These are phyloP conservation scores for Zygothrica quintamaculata DNA, from an alignment of 2,888 invertebrate species.

Conservation along the genomic window DNA sequence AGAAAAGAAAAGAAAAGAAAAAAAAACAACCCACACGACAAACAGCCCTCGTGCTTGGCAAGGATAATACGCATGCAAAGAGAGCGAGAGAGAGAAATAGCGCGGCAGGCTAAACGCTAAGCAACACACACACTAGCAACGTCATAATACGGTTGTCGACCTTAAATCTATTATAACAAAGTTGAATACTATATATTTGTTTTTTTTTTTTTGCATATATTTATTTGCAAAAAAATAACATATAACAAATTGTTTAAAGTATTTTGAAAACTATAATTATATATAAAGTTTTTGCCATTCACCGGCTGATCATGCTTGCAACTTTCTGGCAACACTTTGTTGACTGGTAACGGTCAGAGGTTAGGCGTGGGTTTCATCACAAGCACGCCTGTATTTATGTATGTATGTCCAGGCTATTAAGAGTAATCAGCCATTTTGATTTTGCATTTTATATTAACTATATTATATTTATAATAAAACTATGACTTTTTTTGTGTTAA, in stretches of 20 bases:
- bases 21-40: conserved; percentile 17
- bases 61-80: conserved; percentile 38
- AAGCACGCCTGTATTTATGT: conserved; percentile 8
- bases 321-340: conserved; percentile 50
- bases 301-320: conserved; percentile 11
- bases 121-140: conserved; percentile 36
- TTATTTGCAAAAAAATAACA: not conserved
- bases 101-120: conserved; percentile 15
- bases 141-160: conserved; percentile 77
- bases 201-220: not conserved
- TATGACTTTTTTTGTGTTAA: too few species aligned
- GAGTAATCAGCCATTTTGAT: conserved; percentile 27
- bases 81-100: conserved; percentile 6
- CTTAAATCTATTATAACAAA: conserved; percentile 33
- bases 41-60: conserved; percentile 48
- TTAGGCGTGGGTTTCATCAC: conserved; percentile 22
- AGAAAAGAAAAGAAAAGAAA: conserved; percentile 31
- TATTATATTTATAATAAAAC: too few species aligned
- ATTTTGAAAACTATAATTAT: conserved; percentile 1
- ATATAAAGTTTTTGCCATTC: conserved; percentile 40
- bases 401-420: conserved; percentile 20
- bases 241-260: not conserved
- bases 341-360: conserved; percentile 6
- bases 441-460: not conserved
- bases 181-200: conserved; percentile 6